Percentiles rank a stretch among this genome's conserved stretches.
Conservation (phyloP, 2,113 vertebrate genomes). For the Hippoglossus stenolepis region DNA sequence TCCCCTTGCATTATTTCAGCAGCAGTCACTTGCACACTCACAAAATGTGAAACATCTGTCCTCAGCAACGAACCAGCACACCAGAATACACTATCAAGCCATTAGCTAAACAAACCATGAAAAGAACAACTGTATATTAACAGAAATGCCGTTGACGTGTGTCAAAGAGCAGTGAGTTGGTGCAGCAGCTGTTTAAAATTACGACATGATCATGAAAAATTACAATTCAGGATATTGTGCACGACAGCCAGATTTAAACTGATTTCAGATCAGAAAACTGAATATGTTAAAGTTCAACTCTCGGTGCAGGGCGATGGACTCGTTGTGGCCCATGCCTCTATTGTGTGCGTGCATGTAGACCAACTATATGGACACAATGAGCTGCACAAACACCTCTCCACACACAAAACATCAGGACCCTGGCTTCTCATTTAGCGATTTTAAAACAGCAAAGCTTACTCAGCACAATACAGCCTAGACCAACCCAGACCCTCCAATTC, state of each 20-base stretch:
- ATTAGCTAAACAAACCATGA: not conserved
- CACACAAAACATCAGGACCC: slow-evolving; percentile 75
- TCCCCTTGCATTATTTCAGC: not conserved
- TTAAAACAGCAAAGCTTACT: slow-evolving; percentile 80
- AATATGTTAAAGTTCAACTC: slow-evolving; percentile 1
- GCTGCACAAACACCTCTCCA: slow-evolving; percentile 75
- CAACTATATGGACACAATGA: slow-evolving; percentile 75
- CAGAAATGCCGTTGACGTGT: not conserved
- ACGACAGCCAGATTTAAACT: not conserved
- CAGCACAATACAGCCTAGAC: slow-evolving; percentile 76
- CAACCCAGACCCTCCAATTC: slow-evolving; percentile 75
- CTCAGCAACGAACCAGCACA: slow-evolving; percentile 14
- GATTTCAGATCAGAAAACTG: slow-evolving; percentile 9
- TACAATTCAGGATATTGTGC: not conserved
- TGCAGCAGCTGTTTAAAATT: not conserved
- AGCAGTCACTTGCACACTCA: not conserved
- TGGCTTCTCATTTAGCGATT: slow-evolving; percentile 76
- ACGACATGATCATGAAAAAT: not conserved
- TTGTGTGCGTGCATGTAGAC: slow-evolving; percentile 70
- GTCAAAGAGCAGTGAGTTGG: not conserved
- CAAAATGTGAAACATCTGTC: slow-evolving; percentile 37
- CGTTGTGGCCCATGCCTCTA: slow-evolving; percentile 20
- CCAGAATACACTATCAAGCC: not conserved
- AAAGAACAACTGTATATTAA: not conserved
- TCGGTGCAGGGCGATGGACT: not conserved